Percentiles rank a stretch among this genome's conserved stretches.
phyloP scores from a whole-genome alignment of 1,140 invertebrate genomes.

The Drosophila lacteicornis region DNA sequence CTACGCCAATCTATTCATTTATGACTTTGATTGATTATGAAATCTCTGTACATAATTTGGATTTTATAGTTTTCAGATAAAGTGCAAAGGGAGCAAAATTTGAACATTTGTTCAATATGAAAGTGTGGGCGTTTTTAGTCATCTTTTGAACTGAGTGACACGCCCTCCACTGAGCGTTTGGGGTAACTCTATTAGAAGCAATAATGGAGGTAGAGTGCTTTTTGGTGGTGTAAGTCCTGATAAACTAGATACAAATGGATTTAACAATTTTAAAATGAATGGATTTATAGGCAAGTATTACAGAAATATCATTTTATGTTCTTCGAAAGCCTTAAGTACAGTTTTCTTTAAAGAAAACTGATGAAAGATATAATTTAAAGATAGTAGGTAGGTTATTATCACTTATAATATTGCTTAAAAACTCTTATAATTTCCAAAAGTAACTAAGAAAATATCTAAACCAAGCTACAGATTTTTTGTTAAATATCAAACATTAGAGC shows the following conservation, averaged over 20 bases:
- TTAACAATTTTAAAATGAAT: too few relatives aligned
- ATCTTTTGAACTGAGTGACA: conserved; percentile 25
- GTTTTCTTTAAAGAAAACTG: too few relatives aligned
- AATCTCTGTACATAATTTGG: conserved; percentile 65
- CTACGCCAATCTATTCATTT: conserved; percentile 67
- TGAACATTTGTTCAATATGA: conserved; percentile 67
- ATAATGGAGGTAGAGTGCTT: conserved; percentile 18
- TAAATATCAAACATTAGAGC: not conserved
- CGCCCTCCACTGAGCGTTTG: conserved; percentile 16
- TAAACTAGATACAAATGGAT: not conserved
- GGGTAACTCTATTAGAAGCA: conserved; percentile 39
- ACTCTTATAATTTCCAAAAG: not conserved
- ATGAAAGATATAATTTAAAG: too few relatives aligned
- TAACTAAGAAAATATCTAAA: not conserved
- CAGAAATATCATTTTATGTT: too few relatives aligned
- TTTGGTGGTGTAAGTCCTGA: conserved; percentile 2
- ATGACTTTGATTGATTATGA: conserved; percentile 84
- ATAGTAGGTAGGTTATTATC: too few relatives aligned
- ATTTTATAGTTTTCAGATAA: conserved; percentile 58
- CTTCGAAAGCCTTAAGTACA: not conserved
- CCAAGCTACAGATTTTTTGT: not conserved
- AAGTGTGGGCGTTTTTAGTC: conserved; percentile 62
- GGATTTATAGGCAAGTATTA: too few relatives aligned
- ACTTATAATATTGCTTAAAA: too few relatives aligned
- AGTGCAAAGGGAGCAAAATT: conserved; percentile 31